Base-by-base conservation (phyloP, 2,113 vertebrate species). In the Hippocampus comes region DNA sequence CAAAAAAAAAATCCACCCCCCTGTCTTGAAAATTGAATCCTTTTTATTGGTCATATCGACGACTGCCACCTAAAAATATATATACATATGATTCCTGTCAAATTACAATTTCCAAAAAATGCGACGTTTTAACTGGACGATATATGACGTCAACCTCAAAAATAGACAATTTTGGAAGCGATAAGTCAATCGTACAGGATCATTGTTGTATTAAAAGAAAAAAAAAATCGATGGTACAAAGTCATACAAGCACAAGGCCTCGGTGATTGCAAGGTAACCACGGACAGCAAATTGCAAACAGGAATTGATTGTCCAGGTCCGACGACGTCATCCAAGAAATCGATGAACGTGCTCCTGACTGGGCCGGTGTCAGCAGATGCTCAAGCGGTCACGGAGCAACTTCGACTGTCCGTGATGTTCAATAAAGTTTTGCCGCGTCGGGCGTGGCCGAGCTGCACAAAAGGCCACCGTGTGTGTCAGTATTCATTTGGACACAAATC, bases 401-500 rank as follows among this genome's bases (percentile, higher is more conserved):
- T 59, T 2, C 8, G 25, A 59, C 17, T 59, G 56, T 59, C 25
- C 7, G 15, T 21, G 18, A 27, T 20, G 30, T 61, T n/a, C n/a
- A 41, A 2, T 2, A 5, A n/a, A n/a, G 10, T 21, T 20, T 41
- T 11, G 61, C 34, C 0, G 34, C 34, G 34, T 34, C 34, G 34
- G 34, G 34, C 34, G 34, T 63, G 55, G 10, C 20, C 41, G 15
- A 71, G 18, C 63, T 70, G 68, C 4, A 25, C 67, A 63, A n/a
- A 46, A 21, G 48, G 10, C 10, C 43, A 51, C 6, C 67, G 15
- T n/a, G n/a, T n/a, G n/a, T 46, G 61, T 87, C 76, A 89, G 80
- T 73, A 82, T 49, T 84, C 77, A 55, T 60, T 41, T 6, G 71
- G 71, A 61, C 46, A 83, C 0, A 68, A 67, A 83, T 80, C 89